Conservation (phyloP, 2,113 vertebrate species). For the Rhynchomys soricoides region DNA sequence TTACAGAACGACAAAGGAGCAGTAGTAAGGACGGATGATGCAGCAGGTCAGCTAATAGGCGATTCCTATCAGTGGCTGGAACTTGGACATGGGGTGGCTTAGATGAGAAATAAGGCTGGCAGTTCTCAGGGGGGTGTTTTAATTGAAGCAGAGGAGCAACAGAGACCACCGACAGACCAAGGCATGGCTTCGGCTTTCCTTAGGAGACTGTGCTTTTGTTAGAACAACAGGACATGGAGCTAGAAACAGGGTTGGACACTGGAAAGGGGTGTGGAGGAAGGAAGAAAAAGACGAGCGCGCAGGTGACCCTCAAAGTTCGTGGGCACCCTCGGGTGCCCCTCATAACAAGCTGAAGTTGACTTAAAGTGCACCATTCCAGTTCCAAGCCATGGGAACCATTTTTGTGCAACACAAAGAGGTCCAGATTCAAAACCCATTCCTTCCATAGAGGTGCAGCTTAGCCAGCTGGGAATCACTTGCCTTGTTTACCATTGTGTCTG, state of each 20-base stretch:
- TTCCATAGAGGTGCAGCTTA: not conserved
- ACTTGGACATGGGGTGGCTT: conserved; percentile 19
- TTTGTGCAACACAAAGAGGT: not conserved
- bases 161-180: not conserved
- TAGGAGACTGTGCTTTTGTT: conserved; percentile 37
- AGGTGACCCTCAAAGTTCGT: not conserved
- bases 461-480: not conserved
- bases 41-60: conserved; percentile 61
- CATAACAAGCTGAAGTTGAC: conserved; percentile 40
- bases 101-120: conserved; percentile 46
- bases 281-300: not conserved
- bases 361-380: not conserved
- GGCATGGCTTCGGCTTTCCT: not conserved
- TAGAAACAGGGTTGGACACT: not conserved
- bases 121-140: conserved; percentile 66
- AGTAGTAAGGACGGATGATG: not conserved
- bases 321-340: not conserved
- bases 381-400: not conserved
- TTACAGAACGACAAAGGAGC: conserved; percentile 52
- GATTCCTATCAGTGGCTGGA: conserved; percentile 48
- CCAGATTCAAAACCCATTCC: not conserved
- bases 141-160: conserved; percentile 61
- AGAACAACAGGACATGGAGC: not conserved
- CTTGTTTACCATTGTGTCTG: conserved; percentile 21
- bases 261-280: not conserved